Conservation (phyloP, 1,140 invertebrate species). For the Globodera rostochiensis region DNA sequence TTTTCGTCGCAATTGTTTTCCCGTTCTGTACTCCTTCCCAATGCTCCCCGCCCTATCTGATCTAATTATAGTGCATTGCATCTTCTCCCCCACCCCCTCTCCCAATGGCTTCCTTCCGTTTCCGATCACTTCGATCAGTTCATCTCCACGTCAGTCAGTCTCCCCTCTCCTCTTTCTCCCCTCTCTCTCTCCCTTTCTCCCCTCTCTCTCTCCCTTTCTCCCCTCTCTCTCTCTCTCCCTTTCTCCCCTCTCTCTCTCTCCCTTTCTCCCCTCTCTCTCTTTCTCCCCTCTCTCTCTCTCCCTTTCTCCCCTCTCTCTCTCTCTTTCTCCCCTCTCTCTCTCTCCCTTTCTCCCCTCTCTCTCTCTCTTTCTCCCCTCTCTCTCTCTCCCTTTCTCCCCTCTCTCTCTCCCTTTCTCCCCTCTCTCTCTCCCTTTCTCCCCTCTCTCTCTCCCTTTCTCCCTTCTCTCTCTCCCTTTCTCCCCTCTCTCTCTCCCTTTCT, state of each 20-base stretch:
- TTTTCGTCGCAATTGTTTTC: not conserved
- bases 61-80: not conserved
- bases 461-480: not conserved
- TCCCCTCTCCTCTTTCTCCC: not conserved
- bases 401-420: not conserved
- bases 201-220: not conserved
- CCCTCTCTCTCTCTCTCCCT: not conserved
- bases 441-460: not conserved
- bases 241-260: not conserved
- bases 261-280: not conserved
- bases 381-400: not conserved
- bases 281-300: not conserved
- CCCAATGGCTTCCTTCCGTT: too few relatives aligned
- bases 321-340: not conserved
- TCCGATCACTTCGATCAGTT: too few relatives aligned
- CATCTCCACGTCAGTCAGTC: too few relatives aligned
- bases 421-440: not conserved
- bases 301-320: not conserved
- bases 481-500: not conserved
- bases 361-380: not conserved
- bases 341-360: not conserved
- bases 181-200: not conserved
- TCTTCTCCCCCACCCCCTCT: not conserved
- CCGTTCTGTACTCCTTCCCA: not conserved
- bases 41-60: not conserved